phyloP scores from a whole-genome alignment of 2,113 vertebrate genomes.

The Siniperca knerii region DNA sequence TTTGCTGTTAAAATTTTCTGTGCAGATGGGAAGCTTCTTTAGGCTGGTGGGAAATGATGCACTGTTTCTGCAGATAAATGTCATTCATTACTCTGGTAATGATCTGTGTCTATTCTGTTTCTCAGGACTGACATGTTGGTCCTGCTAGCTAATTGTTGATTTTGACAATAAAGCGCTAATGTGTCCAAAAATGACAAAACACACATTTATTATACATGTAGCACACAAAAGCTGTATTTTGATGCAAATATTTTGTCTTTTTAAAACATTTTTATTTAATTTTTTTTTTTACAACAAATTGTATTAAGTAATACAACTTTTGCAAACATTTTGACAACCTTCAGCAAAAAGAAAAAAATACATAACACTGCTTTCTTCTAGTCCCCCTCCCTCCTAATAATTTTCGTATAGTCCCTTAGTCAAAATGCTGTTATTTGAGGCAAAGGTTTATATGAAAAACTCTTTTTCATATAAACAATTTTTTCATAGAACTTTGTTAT shows the following conservation, averaged over 20 bases:
- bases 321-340: not conserved
- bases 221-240: not conserved
- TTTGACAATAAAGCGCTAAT: not conserved
- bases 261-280: no score
- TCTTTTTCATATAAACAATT: no score
- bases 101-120: not conserved
- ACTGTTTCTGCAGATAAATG: not conserved
- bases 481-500: not conserved
- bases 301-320: no score
- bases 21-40: not conserved
- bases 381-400: not conserved
- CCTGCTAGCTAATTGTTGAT: not conserved
- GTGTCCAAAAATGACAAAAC: not conserved
- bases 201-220: not conserved
- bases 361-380: not conserved
- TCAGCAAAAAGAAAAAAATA: not conserved
- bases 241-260: not conserved
- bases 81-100: not conserved
- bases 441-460: not conserved
- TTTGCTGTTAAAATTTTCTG: no score
- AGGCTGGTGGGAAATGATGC: no score
- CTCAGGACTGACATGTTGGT: not conserved
- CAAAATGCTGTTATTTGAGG: not conserved
- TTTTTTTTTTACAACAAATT: no score
- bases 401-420: not conserved